These are phyloP conservation scores for Drosophila equinoxialis DNA, from an alignment of 1,140 invertebrate genomes.

Conservation along the genomic window DNA sequence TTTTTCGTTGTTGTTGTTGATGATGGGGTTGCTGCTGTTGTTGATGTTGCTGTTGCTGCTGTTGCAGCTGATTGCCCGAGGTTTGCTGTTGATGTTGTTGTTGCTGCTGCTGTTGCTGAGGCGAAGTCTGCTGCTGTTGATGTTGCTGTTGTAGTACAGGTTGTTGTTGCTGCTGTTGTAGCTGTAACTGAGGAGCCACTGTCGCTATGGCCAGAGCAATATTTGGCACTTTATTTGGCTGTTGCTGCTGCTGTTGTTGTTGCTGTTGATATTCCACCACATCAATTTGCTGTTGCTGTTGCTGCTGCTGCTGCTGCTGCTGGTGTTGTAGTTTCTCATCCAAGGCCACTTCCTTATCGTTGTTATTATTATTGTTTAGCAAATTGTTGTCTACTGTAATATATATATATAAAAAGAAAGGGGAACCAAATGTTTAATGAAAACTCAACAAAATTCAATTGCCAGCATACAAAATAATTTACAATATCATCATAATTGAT, in stretches of 20 bases:
- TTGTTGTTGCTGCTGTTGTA: slow-evolving; percentile 40
- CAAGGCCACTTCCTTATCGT: slow-evolving; percentile 57
- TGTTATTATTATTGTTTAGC: slow-evolving; percentile 56
- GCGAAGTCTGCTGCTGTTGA: not conserved
- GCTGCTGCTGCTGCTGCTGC: slow-evolving; percentile 31
- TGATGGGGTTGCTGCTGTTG: slow-evolving; percentile 43
- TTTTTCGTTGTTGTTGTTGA: slow-evolving; percentile 31
- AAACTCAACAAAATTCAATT: slow-evolving; percentile 48
- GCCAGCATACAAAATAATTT: slow-evolving; percentile 66
- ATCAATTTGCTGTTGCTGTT: slow-evolving; percentile 13
- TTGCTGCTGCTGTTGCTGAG: not conserved
- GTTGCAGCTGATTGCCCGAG: slow-evolving; percentile 29
- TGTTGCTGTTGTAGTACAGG: slow-evolving; percentile 29
- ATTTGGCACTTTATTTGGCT: slow-evolving; percentile 34
- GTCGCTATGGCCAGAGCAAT: slow-evolving; percentile 27
- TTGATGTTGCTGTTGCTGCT: slow-evolving; percentile 59
- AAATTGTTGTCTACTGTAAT: slow-evolving; percentile 65
- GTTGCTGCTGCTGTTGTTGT: slow-evolving; percentile 31
- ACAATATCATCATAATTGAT: slow-evolving; percentile 69
- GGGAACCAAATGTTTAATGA: slow-evolving; percentile 29
- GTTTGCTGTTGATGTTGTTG: slow-evolving; percentile 40
- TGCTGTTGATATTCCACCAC: slow-evolving; percentile 17
- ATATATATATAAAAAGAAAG: slow-evolving; percentile 12
- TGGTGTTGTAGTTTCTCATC: slow-evolving; percentile 47
- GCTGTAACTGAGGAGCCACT: slow-evolving; percentile 29